These are phyloP conservation scores for Hirtodrosophila alboralis DNA, from an alignment of 2,888 invertebrate genomes.

Conservation along the genomic window DNA sequence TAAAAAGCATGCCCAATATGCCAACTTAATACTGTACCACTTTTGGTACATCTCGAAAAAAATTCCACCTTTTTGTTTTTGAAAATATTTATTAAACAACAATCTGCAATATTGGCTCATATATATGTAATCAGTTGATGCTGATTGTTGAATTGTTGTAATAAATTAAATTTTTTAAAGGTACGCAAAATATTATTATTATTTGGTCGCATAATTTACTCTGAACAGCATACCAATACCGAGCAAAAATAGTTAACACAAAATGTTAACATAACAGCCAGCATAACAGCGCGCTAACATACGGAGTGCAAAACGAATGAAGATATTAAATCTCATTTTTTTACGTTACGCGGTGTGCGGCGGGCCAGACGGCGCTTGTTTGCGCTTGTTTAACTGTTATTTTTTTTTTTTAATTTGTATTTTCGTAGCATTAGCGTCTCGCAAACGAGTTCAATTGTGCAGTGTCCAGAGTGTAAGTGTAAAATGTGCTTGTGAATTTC, in stretches of 20 bases:
- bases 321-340: slow-evolving; percentile 45
- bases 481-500: slow-evolving; percentile 32
- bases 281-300: slow-evolving; percentile 38
- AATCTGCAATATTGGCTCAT: too few species aligned
- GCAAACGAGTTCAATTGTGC: slow-evolving; percentile 16
- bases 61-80: too few species aligned
- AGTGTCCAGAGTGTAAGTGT: slow-evolving; percentile 4
- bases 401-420: slow-evolving; percentile 28
- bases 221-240: slow-evolving; percentile 22
- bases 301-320: slow-evolving; percentile 38
- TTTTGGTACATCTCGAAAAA: too few species aligned
- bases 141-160: too few species aligned
- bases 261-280: slow-evolving; percentile 15
- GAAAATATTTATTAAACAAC: too few species aligned
- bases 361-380: slow-evolving; percentile 56
- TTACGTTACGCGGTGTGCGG: slow-evolving; percentile 56
- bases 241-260: slow-evolving; percentile 8
- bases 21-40: too few species aligned
- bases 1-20: too few species aligned
- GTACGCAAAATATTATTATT: too few species aligned
- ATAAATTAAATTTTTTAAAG: too few species aligned
- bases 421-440: slow-evolving; percentile 33
- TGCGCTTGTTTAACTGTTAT: slow-evolving; percentile 42
- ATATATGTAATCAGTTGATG: too few species aligned
- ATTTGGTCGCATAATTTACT: slow-evolving; percentile 3